phyloP scores from a whole-genome alignment of 1,140 invertebrate species.

The Aphelenchoides besseyi region DNA sequence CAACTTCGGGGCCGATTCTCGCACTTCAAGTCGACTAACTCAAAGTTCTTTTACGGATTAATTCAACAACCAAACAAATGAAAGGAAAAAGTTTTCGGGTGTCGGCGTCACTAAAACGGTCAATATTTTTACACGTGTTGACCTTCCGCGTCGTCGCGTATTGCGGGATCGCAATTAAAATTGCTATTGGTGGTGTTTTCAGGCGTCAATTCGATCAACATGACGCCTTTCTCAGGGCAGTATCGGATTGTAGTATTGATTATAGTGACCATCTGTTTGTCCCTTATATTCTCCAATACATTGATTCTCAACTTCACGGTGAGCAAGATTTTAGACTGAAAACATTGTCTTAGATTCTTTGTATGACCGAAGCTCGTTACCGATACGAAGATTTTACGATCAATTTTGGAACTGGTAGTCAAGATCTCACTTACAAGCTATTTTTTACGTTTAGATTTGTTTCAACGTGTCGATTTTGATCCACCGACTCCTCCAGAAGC shows the following conservation, averaged over 20 bases:
- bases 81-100: not conserved
- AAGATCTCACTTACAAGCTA: too few relatives aligned
- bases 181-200: too few relatives aligned
- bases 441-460: slow-evolving; percentile 39
- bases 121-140: not conserved
- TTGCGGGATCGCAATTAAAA: too few relatives aligned
- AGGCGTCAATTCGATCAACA: too few relatives aligned
- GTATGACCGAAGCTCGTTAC: slow-evolving; percentile 48
- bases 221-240: slow-evolving; percentile 30
- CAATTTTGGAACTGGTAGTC: slow-evolving; percentile 45
- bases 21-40: too few relatives aligned
- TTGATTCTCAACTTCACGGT: slow-evolving; percentile 46
- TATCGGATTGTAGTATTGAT: slow-evolving; percentile 47
- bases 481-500: slow-evolving; percentile 31
- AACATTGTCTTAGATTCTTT: slow-evolving; percentile 28
- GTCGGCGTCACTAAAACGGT: not conserved
- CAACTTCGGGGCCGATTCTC: too few relatives aligned
- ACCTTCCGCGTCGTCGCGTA: not conserved
- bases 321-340: not conserved
- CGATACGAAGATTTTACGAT: slow-evolving; percentile 50
- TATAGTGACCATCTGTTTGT: slow-evolving; percentile 42
- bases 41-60: too few relatives aligned
- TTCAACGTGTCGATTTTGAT: slow-evolving; percentile 46
- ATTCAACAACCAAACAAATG: too few relatives aligned
- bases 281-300: slow-evolving; percentile 51